These are phyloP conservation scores for Erithacus rubecula DNA, from an alignment of 2,797 vertebrate genomes.

Conservation along the genomic window DNA sequence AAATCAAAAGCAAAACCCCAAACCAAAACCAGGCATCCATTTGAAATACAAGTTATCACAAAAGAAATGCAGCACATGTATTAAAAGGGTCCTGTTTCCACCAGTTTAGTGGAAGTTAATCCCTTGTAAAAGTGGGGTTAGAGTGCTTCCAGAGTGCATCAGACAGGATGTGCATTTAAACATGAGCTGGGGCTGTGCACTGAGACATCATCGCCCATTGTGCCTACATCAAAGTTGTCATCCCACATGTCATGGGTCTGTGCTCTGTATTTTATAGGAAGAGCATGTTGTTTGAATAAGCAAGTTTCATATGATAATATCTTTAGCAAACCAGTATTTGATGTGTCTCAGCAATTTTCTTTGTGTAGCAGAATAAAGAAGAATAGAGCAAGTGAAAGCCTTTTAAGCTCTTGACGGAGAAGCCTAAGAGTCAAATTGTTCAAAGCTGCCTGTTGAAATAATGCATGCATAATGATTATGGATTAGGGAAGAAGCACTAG, in stretches of 20 bases:
- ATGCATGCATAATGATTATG: neutral
- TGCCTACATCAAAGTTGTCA: neutral
- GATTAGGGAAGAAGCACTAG: neutral
- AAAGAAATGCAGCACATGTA: neutral
- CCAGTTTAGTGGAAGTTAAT: neutral
- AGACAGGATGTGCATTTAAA: constrained; percentile 10
- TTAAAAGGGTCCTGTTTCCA: neutral
- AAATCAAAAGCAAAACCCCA: neutral
- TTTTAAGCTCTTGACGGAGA: constrained; percentile 45
- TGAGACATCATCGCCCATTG: neutral
- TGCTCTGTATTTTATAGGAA: constrained; percentile 3
- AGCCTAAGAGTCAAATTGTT: constrained; percentile 21
- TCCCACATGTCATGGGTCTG: neutral
- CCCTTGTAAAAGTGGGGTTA: neutral
- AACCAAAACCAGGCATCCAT: neutral
- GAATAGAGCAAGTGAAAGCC: constrained; percentile 5
- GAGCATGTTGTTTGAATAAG: constrained; percentile 29
- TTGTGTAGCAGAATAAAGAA: constrained; percentile 45
- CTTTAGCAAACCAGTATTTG: constrained; percentile 16
- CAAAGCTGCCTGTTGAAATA: constrained; percentile 13
- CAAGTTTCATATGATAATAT: constrained; percentile 18
- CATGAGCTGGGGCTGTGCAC: neutral
- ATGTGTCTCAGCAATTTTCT: constrained; percentile 51
- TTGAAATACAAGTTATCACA: neutral
- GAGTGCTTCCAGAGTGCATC: neutral